Conservation (phyloP, 1,140 invertebrate genomes). For the Leptopilina clavipes region DNA sequence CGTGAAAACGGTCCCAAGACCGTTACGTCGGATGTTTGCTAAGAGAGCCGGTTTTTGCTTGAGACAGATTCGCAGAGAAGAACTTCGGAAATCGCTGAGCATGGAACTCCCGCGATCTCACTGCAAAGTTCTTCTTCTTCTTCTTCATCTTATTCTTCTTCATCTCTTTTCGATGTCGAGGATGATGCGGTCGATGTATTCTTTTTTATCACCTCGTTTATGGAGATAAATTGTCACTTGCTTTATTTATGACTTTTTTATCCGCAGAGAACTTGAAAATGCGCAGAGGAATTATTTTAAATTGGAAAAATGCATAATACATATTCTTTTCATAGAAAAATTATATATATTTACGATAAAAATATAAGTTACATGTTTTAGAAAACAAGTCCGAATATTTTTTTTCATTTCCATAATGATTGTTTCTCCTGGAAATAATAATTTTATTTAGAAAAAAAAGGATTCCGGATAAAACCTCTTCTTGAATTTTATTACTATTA, state of each 20-base stretch:
- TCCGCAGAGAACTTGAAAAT: background rate
- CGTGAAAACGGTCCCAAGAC: constrained; percentile 32
- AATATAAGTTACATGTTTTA: too few species aligned
- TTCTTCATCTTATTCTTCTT: background rate
- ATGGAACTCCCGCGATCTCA: constrained; percentile 21
- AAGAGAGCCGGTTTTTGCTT: constrained; percentile 14
- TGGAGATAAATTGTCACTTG: constrained; percentile 28
- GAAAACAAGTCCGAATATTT: too few species aligned
- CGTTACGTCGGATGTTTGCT: constrained; percentile 32
- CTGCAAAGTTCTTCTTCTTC: background rate
- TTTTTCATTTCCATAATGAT: too few species aligned
- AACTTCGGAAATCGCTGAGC: constrained; percentile 23
- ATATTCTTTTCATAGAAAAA: background rate
- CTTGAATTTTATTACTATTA: background rate
- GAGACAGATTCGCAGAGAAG: constrained; percentile 26
- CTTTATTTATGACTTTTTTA: constrained; percentile 25
- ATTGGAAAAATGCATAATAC: background rate
- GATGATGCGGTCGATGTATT: constrained; percentile 1
- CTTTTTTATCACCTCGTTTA: constrained; percentile 11
- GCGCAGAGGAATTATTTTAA: background rate
- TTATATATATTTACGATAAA: background rate
- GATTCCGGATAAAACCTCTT: background rate
- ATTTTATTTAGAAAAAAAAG: background rate
- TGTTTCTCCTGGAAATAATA: background rate
- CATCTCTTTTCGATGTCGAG: constrained; percentile 27